Base-by-base conservation (phyloP, 2,797 vertebrate genomes). In the Pipistrellus kuhlii region DNA sequence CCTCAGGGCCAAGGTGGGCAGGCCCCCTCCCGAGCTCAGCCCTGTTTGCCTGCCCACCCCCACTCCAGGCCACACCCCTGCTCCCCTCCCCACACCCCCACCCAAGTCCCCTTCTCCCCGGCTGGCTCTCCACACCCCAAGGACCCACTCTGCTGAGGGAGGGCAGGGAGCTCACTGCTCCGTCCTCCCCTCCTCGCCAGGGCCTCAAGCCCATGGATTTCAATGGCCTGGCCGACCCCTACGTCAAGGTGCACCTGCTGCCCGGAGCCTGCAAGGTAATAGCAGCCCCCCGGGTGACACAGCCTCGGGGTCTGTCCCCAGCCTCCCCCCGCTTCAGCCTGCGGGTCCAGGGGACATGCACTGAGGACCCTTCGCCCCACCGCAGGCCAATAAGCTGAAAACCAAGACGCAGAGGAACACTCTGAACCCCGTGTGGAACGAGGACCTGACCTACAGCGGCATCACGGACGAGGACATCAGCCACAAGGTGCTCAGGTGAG, bases 171-270 rank as follows among this genome's bases (percentile, higher is more conserved):
- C 78, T 73, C 64, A 68, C 59, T 30, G 35, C 20, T 15, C 73
- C 84, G 51, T 35, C 75, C 17, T 8, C 6, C 23, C 8, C 12
- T 46, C 27, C 35, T 14, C 92, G 38, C 77, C 83, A 99, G 99
- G 99, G 99, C 92, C 98, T 99, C 95, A 99, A 99, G 96, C 99
- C 99, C 18, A 99, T 99, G 99, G 99, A 99, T 98, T 99, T 99
- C 96, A 99, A 99, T 18, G 99, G 99, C 93, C 97, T 99, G 88
- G 98, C 99, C 0, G 99, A 99, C 97, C 99, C 99, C 44, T 99
- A 99, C 1, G 99, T 99, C 93, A 99, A 99, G 96, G 98, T 99
- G 85, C 99, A 99, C 86, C 98, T 99, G 85, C 98, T 99, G 73
- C 99, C 99, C 0, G 99, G 99, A 93, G 99, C 99, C 94, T 99